Conservation (phyloP, 2,797 vertebrate species). For the Sciaenops ocellatus region DNA sequence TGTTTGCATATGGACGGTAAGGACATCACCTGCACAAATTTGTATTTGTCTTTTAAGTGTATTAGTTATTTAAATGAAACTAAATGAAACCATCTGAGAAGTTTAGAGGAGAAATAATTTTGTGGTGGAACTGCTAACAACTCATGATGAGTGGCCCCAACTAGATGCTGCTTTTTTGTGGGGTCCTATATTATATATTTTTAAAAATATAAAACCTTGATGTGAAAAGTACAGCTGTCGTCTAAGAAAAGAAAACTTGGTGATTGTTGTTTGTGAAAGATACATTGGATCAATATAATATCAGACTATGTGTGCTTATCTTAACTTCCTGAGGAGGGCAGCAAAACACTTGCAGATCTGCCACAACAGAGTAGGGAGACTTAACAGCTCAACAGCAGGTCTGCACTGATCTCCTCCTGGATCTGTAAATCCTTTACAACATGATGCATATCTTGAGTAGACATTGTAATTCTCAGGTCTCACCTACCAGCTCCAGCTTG, state of each 20-base stretch:
- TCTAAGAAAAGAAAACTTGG: background rate
- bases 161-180: background rate
- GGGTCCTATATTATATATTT: background rate
- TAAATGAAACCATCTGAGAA: background rate
- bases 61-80: background rate
- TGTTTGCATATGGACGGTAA: no score
- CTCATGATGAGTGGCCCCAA: background rate
- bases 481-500: background rate
- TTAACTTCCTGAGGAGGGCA: constrained; percentile 59
- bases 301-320: constrained; percentile 5
- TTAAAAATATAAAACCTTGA: background rate
- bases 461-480: background rate
- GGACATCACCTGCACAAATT: background rate
- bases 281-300: no score
- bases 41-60: background rate
- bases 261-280: background rate
- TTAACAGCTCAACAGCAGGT: constrained; percentile 13
- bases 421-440: constrained; percentile 31
- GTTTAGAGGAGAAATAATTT: background rate
- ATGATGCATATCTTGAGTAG: constrained; percentile 10
- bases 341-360: constrained; percentile 35
- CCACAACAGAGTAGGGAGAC: background rate
- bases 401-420: constrained; percentile 23
- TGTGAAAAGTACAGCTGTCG: background rate
- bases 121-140: background rate